These are phyloP conservation scores for Campaea margaritaria DNA, from an alignment of 2,888 invertebrate species.

Conservation along the genomic window DNA sequence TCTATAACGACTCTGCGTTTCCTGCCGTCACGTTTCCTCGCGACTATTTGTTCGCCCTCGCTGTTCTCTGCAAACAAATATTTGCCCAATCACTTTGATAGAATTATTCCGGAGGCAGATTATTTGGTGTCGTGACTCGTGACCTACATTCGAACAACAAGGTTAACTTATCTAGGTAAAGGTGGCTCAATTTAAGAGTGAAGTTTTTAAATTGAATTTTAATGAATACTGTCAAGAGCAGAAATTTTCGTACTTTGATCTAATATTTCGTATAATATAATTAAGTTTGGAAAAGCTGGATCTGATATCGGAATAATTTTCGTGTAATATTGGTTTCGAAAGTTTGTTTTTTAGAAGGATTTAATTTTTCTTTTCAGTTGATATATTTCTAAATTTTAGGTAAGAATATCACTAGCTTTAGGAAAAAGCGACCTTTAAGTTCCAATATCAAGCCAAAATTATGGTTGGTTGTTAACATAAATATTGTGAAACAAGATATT, in stretches of 20 bases:
- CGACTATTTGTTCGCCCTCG: slow-evolving; percentile 60
- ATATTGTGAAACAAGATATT: too few relatives aligned
- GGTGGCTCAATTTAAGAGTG: background rate
- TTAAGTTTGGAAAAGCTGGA: background rate
- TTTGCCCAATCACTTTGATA: slow-evolving; percentile 37
- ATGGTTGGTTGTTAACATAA: too few relatives aligned
- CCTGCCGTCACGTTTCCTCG: slow-evolving; percentile 62
- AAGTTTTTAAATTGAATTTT: slow-evolving; percentile 7
- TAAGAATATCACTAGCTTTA: too few relatives aligned
- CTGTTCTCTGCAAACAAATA: slow-evolving; percentile 65
- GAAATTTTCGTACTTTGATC: slow-evolving; percentile 13
- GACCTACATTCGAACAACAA: slow-evolving; percentile 22
- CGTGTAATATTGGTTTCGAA: background rate
- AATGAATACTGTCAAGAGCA: slow-evolving; percentile 15
- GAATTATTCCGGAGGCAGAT: slow-evolving; percentile 32
- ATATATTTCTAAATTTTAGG: background rate
- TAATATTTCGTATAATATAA: background rate
- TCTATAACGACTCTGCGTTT: slow-evolving; percentile 71
- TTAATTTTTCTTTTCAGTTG: background rate
- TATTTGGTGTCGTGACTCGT: slow-evolving; percentile 9
- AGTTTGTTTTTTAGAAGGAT: too few relatives aligned
- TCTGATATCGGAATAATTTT: background rate
- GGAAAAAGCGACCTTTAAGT: too few relatives aligned
- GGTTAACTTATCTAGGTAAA: slow-evolving; percentile 19
- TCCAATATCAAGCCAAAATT: too few relatives aligned